Evolutionary conservation across 2,888 invertebrate genomes (phyloP), one percentile per base, ranked within the genome.

Genomic region (Nysson spinosus): DNA sequence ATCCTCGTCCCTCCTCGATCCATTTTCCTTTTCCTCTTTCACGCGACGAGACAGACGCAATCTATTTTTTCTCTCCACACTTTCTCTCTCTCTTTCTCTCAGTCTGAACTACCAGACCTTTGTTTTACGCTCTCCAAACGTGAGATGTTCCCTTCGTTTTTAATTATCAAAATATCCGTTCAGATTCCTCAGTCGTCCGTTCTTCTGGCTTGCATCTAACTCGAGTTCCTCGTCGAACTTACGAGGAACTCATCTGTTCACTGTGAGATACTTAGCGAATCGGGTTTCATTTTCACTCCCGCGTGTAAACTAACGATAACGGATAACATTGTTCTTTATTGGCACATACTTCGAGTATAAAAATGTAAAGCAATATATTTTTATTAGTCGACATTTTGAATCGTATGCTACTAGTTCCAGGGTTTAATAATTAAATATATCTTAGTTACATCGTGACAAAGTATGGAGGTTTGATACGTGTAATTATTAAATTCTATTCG

Each of bases 191-290:
- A n/a, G n/a, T 58, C 46, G 12, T 11, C 50, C 46, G 32, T 60
- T 42, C 55, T 46, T 37, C 37, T 47, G 28, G 4, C 20, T 16
- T 37, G 42, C 47, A 11, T 17, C 32, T 16, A 30, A 14, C 14
- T 28, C 35, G 39, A 47, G 28, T 60, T 24, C 42, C 35, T 11
- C 4, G 49, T 37, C 37, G 30, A 47, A 54, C 16, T 44, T 32
- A 12, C 40, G 39, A 52, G 32, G 34, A 39, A 50, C 46, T 22
- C 32, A 32, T 17, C 49, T 61, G 62, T 19, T 40, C 54, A 58
- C 43, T 43, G n/a, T 54, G 65, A 71, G 68, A 73, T 74, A 66
- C 55, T 69, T 75, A 68, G 67, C 66, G 43, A 32, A 44, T 55
- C 55, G 63, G 56, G 30, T 62, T 75, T 66, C 46, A 39, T 72